Base-by-base conservation (phyloP, 2,888 invertebrate genomes). In the Sialis lutaria region DNA sequence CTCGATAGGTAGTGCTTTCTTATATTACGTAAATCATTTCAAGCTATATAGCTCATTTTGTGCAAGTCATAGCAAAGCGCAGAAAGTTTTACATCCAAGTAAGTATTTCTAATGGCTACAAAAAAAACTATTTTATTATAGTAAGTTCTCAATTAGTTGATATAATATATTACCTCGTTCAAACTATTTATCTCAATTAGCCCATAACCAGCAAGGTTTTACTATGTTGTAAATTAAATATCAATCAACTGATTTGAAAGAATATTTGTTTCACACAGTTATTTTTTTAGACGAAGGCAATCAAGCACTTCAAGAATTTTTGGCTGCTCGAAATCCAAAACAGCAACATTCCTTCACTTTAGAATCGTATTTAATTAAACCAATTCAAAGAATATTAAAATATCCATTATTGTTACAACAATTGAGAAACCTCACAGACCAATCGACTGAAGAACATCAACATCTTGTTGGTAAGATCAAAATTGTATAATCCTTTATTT, bases 21-120 rank as follows among this genome's bases (percentile, higher is more conserved):
- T 96, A 59, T 91, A 87, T 72, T 93, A 95, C 66, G 93, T 95
- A 62, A 92, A 95, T 71, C 92, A 96, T 72, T 97, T 97, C 75
- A 96, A 96, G 72, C 76, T 96, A 58, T 97, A 97, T 75, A 95
- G 95, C 67, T 93, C 95, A 56, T 96, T 96, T 73, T 96, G 96
- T 70, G 95, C 96, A 54, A 93, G 92, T 69, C 96, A 97, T 68
- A 96, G 95, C 62, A 92, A 95, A 72, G 93, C 95, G 54, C 96
- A 96, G 70, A 96, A 96, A 75, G 90, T 96, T 62, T 75, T 96
- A 62, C 92, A 95, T 75, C 93, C 93, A 61, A 92, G 93, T 93
- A 75, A 85, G 87, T 78, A 58, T 40, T 50, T 47, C 49, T 8
- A 13, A 39, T 32, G 37, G 8, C 22, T 22, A 22, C 22, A 13